These are phyloP conservation scores for Drosophila quadrilineata DNA, from an alignment of 1,140 invertebrate genomes.

Conservation along the genomic window DNA sequence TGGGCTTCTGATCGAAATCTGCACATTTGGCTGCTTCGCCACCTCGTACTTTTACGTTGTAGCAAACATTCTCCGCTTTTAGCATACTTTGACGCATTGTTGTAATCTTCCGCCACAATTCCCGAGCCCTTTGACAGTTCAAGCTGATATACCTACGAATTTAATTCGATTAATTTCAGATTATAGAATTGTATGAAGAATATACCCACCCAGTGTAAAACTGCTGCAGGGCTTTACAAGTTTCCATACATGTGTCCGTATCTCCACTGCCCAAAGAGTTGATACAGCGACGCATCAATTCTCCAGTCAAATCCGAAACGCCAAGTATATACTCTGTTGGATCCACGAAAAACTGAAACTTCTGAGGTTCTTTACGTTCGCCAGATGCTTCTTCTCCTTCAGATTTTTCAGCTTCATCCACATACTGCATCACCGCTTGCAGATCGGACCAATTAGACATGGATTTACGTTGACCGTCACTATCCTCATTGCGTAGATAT, in stretches of 20 bases:
- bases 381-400: not conserved
- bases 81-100: slow-evolving; percentile 87
- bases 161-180: not conserved
- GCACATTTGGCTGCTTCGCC: slow-evolving; percentile 87
- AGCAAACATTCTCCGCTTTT: slow-evolving; percentile 94
- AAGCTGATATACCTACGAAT: slow-evolving; percentile 69
- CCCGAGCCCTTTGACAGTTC: slow-evolving; percentile 83
- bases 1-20: slow-evolving; percentile 67
- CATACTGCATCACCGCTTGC: slow-evolving; percentile 78
- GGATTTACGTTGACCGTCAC: slow-evolving; percentile 45
- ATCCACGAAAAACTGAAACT: slow-evolving; percentile 67
- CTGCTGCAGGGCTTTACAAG: slow-evolving; percentile 87
- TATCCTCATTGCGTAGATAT: slow-evolving; percentile 82
- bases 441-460: slow-evolving; percentile 69
- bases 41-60: slow-evolving; percentile 90
- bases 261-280: slow-evolving; percentile 90
- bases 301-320: slow-evolving; percentile 93
- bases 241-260: slow-evolving; percentile 87
- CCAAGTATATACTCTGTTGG: slow-evolving; percentile 85
- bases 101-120: slow-evolving; percentile 87
- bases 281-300: slow-evolving; percentile 94
- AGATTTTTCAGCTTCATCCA: slow-evolving; percentile 4
- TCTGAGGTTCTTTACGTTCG: slow-evolving; percentile 44
- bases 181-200: not conserved
- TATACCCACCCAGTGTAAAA: slow-evolving; percentile 85